Conservation (phyloP, 2,113 vertebrate species). For the Paradoxurus hermaphroditus region DNA sequence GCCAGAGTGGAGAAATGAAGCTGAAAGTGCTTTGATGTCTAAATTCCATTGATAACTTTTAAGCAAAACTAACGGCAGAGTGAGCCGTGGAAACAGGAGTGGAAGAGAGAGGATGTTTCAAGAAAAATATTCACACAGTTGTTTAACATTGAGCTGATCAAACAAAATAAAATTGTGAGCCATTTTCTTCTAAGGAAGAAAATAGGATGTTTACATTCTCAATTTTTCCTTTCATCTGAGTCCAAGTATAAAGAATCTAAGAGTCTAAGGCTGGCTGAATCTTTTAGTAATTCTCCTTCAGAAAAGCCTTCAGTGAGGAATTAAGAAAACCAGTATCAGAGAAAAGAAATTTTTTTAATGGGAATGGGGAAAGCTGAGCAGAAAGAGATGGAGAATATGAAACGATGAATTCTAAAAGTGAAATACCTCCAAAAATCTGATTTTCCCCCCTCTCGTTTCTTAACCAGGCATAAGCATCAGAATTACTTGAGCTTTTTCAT, state of each 20-base stretch:
- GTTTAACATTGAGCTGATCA: constrained; percentile 32
- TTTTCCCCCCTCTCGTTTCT: background rate
- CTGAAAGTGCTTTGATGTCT: background rate
- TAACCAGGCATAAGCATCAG: background rate
- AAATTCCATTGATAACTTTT: background rate
- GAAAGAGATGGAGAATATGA: background rate
- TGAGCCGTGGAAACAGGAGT: background rate
- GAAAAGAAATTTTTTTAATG: background rate
- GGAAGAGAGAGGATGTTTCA: constrained; percentile 19
- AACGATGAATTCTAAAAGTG: background rate
- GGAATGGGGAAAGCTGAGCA: background rate
- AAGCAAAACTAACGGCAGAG: background rate
- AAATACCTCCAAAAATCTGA: background rate
- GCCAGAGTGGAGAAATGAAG: background rate
- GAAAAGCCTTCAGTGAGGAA: background rate
- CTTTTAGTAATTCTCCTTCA: background rate
- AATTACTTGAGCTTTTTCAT: background rate
- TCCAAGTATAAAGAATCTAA: constrained; percentile 34
- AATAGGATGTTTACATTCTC: constrained; percentile 66
- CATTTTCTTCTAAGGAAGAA: constrained; percentile 3
- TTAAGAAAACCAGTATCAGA: background rate
- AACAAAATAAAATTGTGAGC: background rate
- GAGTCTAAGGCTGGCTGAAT: background rate
- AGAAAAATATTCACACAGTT: constrained; percentile 40
- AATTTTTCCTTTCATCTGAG: constrained; percentile 49